phyloP scores from a whole-genome alignment of 2,113 vertebrate genomes.

The Pyrgilauda ruficollis region DNA sequence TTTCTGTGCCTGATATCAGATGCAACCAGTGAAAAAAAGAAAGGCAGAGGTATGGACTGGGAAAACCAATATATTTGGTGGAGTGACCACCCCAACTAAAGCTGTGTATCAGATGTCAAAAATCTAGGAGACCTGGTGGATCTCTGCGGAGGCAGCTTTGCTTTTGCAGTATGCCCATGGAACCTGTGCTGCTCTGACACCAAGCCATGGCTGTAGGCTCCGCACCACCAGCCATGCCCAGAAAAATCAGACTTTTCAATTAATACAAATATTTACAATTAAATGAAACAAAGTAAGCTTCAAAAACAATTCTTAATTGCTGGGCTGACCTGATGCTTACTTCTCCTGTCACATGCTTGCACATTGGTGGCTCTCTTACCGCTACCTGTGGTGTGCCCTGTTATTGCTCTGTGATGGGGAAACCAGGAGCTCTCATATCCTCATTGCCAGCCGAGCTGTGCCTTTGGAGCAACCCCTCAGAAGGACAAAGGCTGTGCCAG shows the following conservation, averaged over 20 bases:
- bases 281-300: not conserved
- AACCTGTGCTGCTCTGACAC: not conserved
- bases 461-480: not conserved
- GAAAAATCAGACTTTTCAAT: not conserved
- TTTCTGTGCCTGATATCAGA: not conserved
- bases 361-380: not conserved
- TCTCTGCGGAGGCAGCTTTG: not conserved
- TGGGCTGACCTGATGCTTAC: not conserved
- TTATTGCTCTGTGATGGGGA: not conserved
- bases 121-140: not conserved
- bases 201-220: not conserved
- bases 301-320: not conserved
- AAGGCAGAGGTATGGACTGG: not conserved
- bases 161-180: not conserved
- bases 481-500: not conserved
- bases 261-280: not conserved
- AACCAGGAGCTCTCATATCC: not conserved
- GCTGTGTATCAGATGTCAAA: not conserved
- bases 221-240: not conserved
- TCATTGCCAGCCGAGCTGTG: fast-evolving
- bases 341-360: not conserved
- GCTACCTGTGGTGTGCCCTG: not conserved
- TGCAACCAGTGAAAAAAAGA: not conserved
- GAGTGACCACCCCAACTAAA: not conserved
- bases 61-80: not conserved